These are phyloP conservation scores for Caiman crocodilus DNA, from an alignment of 2,797 vertebrate genomes.

Conservation along the genomic window DNA sequence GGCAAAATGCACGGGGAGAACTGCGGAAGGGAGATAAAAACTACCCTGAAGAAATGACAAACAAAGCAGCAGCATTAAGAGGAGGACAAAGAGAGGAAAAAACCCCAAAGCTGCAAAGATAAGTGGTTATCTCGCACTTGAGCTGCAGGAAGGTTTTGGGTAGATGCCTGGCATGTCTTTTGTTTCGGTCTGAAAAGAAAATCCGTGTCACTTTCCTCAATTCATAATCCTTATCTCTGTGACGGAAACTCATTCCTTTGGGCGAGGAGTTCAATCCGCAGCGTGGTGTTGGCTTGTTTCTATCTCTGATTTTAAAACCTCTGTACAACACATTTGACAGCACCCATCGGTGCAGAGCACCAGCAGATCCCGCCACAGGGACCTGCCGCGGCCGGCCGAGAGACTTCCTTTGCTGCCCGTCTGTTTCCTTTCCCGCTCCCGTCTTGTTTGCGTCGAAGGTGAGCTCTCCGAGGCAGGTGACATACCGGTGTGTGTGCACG, in stretches of 20 bases:
- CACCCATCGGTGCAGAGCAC: fast-evolving
- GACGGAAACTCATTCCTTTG: background rate
- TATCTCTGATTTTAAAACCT: background rate
- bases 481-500: fast-evolving
- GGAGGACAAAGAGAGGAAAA: background rate
- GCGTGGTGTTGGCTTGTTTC: background rate
- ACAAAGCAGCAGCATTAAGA: constrained; percentile 21
- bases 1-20: background rate
- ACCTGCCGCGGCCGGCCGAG: fast-evolving
- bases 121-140: constrained; percentile 19
- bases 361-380: too few relatives aligned
- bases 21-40: constrained; percentile 25
- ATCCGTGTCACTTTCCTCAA: constrained; percentile 7
- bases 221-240: constrained; percentile 2
- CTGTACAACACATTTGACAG: background rate
- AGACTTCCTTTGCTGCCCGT: background rate
- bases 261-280: background rate
- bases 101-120: background rate
- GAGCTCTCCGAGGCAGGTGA: background rate
- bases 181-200: background rate
- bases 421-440: background rate
- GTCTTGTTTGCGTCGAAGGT: background rate
- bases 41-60: background rate
- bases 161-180: constrained; percentile 43
- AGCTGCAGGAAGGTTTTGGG: background rate